Conservation (phyloP, 1,140 invertebrate genomes). For the Bradynema listronoti region DNA sequence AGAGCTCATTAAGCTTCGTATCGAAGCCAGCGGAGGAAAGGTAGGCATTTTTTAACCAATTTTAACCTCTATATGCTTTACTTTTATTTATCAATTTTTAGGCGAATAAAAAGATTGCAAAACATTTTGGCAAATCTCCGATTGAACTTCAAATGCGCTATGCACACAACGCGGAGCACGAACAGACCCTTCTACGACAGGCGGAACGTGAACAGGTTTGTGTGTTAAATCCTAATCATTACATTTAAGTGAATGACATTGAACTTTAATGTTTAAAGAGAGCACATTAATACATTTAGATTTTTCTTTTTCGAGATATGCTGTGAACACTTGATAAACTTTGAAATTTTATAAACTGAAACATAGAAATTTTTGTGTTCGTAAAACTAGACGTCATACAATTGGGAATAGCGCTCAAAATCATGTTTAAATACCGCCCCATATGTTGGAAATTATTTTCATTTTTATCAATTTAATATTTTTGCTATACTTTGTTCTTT, state of each 20-base stretch:
- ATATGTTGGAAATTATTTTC: background rate
- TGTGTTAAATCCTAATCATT: slow-evolving; percentile 13
- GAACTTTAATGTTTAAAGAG: no score
- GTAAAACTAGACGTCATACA: no score
- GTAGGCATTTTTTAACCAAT: slow-evolving; percentile 17
- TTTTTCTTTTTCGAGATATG: no score
- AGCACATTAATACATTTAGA: no score
- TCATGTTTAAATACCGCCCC: background rate
- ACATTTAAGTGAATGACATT: no score
- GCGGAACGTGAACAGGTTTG: slow-evolving; percentile 26
- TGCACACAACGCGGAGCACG: slow-evolving; percentile 25
- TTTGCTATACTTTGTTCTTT: background rate
- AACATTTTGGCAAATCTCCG: slow-evolving; percentile 23
- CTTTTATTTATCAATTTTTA: slow-evolving; percentile 6
- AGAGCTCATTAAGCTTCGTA: slow-evolving; percentile 19
- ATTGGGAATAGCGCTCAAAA: background rate
- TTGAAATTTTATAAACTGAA: no score
- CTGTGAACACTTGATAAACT: no score
- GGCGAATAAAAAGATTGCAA: slow-evolving; percentile 34
- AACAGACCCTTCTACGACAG: slow-evolving; percentile 17
- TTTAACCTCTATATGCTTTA: background rate
- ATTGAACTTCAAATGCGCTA: slow-evolving; percentile 28
- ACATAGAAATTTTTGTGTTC: no score
- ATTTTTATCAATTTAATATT: background rate
- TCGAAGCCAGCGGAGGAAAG: slow-evolving; percentile 31